Conservation (phyloP, 2,113 vertebrate genomes). For the Lanius ludovicianus region DNA sequence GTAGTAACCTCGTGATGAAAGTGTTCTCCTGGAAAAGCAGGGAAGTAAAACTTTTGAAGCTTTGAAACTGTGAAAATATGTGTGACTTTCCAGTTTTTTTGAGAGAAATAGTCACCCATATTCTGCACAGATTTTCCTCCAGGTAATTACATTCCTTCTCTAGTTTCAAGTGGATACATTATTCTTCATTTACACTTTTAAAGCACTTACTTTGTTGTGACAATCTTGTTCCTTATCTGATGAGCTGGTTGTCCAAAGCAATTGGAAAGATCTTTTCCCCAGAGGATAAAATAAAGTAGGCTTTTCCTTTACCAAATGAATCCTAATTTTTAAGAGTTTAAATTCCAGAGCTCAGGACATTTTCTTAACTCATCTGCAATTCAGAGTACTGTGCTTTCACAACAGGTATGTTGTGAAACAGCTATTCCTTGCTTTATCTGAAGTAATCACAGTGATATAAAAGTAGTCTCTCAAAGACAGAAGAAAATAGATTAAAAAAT, state of each 20-base stretch:
- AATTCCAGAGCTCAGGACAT: not conserved
- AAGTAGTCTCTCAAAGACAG: not conserved
- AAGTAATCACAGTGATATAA: not conserved
- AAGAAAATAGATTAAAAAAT: not conserved
- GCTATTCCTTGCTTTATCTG: conserved; percentile 6
- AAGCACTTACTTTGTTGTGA: not conserved
- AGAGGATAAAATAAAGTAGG: conserved; percentile 11
- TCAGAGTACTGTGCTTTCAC: not conserved
- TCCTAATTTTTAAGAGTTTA: not conserved
- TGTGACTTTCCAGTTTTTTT: not conserved
- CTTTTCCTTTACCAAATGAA: conserved; percentile 20
- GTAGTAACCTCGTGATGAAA: not conserved
- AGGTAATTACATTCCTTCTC: conserved; percentile 13
- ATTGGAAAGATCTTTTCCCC: conserved; percentile 23
- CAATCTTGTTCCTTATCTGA: not conserved
- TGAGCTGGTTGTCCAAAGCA: not conserved
- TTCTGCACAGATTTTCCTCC: not conserved
- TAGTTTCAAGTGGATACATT: not conserved
- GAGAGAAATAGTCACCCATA: not conserved
- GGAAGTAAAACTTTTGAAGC: not conserved
- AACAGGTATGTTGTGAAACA: conserved; percentile 22
- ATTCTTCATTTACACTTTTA: conserved; percentile 46
- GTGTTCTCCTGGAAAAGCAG: not conserved
- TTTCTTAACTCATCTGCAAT: not conserved
- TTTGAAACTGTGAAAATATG: not conserved